Percentiles rank a stretch among this genome's conserved stretches.
phyloP scores from a whole-genome alignment of 1,140 invertebrate genomes.

The Hormaphis cornu region DNA sequence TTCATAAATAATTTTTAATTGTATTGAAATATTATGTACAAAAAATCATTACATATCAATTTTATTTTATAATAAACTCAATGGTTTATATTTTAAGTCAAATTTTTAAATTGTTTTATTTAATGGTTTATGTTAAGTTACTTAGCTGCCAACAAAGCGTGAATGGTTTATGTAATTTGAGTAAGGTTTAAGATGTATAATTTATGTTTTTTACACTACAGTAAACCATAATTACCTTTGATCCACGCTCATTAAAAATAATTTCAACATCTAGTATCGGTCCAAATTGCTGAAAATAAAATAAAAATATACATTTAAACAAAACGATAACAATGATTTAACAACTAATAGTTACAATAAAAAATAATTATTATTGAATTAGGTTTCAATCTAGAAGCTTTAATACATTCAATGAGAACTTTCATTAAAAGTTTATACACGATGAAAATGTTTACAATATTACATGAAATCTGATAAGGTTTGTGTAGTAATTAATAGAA shows the following conservation, averaged over 20 bases:
- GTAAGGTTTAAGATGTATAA: background rate
- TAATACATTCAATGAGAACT: constrained; percentile 20
- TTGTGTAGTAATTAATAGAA: background rate
- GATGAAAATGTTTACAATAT: background rate
- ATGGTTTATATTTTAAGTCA: too few relatives aligned
- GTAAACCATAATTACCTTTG: constrained; percentile 73
- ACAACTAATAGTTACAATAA: background rate
- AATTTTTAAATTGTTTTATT: background rate
- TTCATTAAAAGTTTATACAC: constrained; percentile 13
- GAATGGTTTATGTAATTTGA: constrained; percentile 9
- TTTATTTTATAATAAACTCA: too few relatives aligned
- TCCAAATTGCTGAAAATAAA: constrained; percentile 88
- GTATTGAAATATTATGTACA: too few relatives aligned
- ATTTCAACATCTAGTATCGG: constrained; percentile 98
- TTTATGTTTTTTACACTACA: background rate
- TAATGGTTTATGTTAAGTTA: constrained; percentile 10
- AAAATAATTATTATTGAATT: background rate
- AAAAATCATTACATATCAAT: too few relatives aligned
- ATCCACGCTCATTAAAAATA: constrained; percentile 98
- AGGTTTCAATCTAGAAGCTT: background rate
- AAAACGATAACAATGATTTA: constrained; percentile 3
- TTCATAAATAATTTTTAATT: too few relatives aligned
- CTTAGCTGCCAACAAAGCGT: constrained; percentile 21
- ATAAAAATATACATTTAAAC: constrained; percentile 39
- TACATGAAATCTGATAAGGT: constrained; percentile 3